phyloP scores from a whole-genome alignment of 2,113 vertebrate species.

The Puffinus mauretanicus region DNA sequence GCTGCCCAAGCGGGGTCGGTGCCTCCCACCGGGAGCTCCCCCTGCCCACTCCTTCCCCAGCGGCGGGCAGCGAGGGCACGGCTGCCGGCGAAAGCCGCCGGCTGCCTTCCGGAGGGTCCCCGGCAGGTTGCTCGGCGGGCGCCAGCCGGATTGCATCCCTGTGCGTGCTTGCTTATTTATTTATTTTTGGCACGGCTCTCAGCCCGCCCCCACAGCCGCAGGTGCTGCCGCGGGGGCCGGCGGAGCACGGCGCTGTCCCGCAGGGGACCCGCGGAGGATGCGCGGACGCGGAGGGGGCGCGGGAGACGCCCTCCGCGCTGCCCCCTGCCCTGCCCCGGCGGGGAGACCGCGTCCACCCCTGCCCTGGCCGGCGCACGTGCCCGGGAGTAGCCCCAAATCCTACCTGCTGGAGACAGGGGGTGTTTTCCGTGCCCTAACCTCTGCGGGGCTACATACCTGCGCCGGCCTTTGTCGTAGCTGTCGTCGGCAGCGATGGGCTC shows the following conservation, averaged over 20 bases:
- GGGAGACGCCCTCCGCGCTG: neutral
- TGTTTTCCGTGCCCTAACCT: neutral
- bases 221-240: neutral
- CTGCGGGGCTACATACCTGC: neutral
- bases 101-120: neutral
- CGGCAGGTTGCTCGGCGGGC: neutral
- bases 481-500: neutral
- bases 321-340: neutral
- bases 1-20: neutral
- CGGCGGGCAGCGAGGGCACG: neutral
- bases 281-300: neutral
- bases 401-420: neutral
- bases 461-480: neutral
- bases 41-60: neutral
- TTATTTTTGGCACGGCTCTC: neutral
- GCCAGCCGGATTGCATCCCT: neutral
- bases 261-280: neutral
- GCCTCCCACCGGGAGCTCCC: neutral
- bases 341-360: neutral
- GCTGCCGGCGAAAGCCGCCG: neutral
- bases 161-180: neutral
- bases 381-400: neutral
- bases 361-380: neutral
- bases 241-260: neutral
- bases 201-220: neutral